A percentile compares a stretch with the other conserved stretches of the same genome.
These are phyloP conservation scores for Mohoua ochrocephala DNA, from an alignment of 2,113 vertebrate genomes.

Conservation along the genomic window DNA sequence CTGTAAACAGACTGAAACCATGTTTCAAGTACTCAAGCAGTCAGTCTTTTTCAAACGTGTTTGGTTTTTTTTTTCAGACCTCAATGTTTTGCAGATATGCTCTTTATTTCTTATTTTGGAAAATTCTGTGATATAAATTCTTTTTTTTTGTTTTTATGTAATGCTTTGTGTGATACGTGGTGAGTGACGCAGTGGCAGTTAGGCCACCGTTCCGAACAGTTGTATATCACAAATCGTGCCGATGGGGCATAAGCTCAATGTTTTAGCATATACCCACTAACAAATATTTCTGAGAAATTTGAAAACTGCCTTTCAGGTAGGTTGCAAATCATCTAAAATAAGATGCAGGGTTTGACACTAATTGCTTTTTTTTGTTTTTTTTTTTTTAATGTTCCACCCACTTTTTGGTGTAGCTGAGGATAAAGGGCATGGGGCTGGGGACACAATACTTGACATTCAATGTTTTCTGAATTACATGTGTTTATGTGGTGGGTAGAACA, in stretches of 20 bases:
- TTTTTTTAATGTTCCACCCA: background rate
- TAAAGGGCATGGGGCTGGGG: background rate
- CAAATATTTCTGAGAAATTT: background rate
- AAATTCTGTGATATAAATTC: background rate
- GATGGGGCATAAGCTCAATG: background rate
- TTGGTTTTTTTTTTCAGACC: background rate
- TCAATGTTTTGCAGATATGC: background rate
- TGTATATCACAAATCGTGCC: background rate
- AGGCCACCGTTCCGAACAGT: background rate
- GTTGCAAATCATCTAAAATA: background rate
- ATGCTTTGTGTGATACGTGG: background rate
- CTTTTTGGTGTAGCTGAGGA: background rate
- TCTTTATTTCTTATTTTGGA: background rate
- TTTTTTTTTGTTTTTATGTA: background rate
- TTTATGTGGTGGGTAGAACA: background rate
- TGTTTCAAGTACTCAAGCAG: background rate
- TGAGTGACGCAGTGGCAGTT: background rate
- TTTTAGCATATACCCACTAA: background rate
- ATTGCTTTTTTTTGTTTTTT: background rate
- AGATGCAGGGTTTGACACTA: background rate
- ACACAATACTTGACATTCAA: accelerated
- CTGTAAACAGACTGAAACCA: background rate
- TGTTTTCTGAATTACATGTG: background rate
- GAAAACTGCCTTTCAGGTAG: background rate
- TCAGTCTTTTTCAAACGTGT: background rate